Evolutionary conservation across 2,888 invertebrate species (phyloP).

Genomic region (Tenodera sinensis): DNA sequence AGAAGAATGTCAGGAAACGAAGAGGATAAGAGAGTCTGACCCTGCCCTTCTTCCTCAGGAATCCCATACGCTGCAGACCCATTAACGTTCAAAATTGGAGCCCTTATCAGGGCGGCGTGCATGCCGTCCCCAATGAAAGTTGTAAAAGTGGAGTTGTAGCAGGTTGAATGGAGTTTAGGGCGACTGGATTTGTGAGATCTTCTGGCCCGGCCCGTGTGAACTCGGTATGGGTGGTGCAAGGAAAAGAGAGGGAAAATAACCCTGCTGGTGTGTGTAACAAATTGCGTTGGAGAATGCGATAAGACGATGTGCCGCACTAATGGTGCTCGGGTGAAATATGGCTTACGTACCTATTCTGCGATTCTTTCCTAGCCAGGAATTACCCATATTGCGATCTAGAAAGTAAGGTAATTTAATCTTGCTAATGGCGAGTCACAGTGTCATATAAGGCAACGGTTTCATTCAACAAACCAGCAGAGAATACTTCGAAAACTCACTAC

Average conservation of each 20-base stretch:
- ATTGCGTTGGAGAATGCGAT: neutral
- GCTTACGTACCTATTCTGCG: neutral
- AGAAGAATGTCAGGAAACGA: neutral
- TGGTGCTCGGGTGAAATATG: neutral
- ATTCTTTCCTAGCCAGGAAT: neutral
- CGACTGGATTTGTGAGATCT: neutral
- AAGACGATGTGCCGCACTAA: neutral
- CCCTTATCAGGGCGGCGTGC: neutral
- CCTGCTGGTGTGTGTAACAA: neutral
- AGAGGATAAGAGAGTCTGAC: neutral
- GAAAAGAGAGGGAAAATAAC: neutral
- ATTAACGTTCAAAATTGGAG: constrained; percentile 14
- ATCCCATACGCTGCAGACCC: constrained; percentile 9
- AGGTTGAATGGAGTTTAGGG: constrained; percentile 1
- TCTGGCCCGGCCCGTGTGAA: neutral
- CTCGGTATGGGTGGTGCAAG: neutral
- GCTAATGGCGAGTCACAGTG: neutral
- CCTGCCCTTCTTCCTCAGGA: neutral
- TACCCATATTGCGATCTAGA: neutral
- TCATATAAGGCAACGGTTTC: neutral
- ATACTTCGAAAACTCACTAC: too few species aligned
- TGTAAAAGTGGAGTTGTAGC: neutral
- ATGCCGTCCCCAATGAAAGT: neutral
- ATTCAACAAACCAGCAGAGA: too few species aligned
- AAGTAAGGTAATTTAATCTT: neutral